Conservation (phyloP, 1,140 invertebrate species). For the Heliconius eleuchia region DNA sequence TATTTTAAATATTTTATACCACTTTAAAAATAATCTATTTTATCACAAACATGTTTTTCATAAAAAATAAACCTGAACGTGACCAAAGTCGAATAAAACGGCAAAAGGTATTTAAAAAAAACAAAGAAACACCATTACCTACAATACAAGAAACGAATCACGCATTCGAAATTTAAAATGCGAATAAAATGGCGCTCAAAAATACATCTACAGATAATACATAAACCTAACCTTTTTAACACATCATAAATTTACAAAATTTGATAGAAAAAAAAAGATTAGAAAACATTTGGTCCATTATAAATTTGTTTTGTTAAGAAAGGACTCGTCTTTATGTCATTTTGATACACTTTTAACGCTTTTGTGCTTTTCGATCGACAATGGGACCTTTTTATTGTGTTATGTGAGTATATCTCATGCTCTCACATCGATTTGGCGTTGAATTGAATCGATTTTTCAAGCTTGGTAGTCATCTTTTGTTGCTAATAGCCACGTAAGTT, state of each 20-base stretch:
- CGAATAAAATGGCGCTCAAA: constrained; percentile 52
- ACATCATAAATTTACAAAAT: constrained; percentile 76
- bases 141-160: not conserved
- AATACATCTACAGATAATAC: not conserved
- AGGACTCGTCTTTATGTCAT: constrained; percentile 77
- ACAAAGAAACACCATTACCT: constrained; percentile 12
- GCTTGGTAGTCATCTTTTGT: constrained; percentile 75
- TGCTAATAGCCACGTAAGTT: constrained; percentile 51
- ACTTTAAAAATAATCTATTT: too few species aligned
- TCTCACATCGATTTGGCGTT: constrained; percentile 62
- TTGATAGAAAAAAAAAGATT: constrained; percentile 52
- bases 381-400: constrained; percentile 62
- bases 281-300: constrained; percentile 70
- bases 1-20: too few species aligned
- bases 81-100: constrained; percentile 42
- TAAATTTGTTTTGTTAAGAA: constrained; percentile 66
- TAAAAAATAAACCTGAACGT: constrained; percentile 22
- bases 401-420: constrained; percentile 58
- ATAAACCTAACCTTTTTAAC: constrained; percentile 71
- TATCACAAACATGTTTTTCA: too few species aligned
- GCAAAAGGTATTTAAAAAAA: constrained; percentile 50
- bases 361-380: constrained; percentile 67
- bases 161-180: constrained; percentile 47
- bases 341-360: constrained; percentile 74
- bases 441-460: constrained; percentile 79